Evolutionary conservation across 2,888 invertebrate species (phyloP).

Genomic region (Rhagonycha fulva): DNA sequence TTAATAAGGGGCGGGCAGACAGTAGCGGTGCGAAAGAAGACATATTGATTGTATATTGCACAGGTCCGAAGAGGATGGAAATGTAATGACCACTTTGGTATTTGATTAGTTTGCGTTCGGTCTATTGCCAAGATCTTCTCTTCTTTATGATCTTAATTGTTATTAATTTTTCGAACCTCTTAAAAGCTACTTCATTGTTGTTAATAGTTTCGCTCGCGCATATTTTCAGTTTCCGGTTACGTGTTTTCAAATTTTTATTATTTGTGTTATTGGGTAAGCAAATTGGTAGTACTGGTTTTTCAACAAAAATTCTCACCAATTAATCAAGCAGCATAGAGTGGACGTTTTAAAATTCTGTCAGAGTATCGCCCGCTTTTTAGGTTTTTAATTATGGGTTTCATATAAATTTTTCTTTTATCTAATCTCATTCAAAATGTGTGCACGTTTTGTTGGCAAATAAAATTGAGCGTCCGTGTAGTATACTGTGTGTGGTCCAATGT

Average conservation of each 20-base stretch:
- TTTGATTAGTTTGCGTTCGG: slow-evolving; percentile 47
- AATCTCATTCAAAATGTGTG: neutral
- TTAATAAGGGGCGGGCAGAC: slow-evolving; percentile 52
- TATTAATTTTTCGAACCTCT: neutral
- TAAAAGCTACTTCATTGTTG: neutral
- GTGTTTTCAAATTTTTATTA: neutral
- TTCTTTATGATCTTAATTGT: neutral
- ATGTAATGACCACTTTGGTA: slow-evolving; percentile 46
- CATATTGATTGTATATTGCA: slow-evolving; percentile 18
- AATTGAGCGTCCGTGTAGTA: neutral
- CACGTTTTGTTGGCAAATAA: neutral
- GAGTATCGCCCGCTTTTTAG: neutral
- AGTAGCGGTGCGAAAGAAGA: slow-evolving; percentile 45
- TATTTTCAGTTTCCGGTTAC: neutral
- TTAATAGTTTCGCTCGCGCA: neutral
- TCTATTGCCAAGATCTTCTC: slow-evolving; percentile 21
- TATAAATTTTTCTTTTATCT: neutral
- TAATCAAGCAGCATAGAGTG: neutral
- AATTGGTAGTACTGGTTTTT: neutral
- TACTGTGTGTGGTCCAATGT: neutral
- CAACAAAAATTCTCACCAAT: neutral
- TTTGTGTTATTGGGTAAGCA: neutral
- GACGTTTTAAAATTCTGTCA: neutral
- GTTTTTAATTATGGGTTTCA: neutral
- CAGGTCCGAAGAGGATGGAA: slow-evolving; percentile 35